A percentile compares a stretch with the other conserved stretches of the same genome.
Evolutionary conservation across 2,113 vertebrate genomes (phyloP).

Genomic region (Hymenochirus boettgeri): DNA sequence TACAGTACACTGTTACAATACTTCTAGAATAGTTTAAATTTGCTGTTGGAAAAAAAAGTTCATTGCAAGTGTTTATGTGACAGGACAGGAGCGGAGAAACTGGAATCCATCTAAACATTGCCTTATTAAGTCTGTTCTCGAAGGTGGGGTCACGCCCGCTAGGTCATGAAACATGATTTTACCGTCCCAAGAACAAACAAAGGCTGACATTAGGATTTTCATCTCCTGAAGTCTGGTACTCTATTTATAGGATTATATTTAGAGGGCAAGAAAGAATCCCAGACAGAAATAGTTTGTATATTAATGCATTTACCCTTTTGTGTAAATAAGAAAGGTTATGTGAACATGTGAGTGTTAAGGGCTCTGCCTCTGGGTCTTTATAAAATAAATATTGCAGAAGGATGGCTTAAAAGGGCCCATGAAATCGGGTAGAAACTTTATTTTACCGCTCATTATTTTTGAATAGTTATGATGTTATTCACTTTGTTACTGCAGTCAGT

Average conservation of each 20-base stretch:
- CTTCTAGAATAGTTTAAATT: constrained; percentile 22
- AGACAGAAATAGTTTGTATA: constrained; percentile 3
- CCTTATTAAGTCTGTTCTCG: constrained; percentile 78
- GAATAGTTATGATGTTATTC: no score
- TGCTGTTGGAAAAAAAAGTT: constrained; percentile 45
- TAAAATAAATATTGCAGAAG: neutral
- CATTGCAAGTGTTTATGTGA: constrained; percentile 62
- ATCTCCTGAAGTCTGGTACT: constrained; percentile 66
- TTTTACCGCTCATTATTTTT: no score
- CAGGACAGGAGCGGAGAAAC: constrained; percentile 62
- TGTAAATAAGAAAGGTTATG: neutral
- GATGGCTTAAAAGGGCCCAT: neutral
- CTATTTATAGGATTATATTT: constrained; percentile 75
- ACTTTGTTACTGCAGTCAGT: no score
- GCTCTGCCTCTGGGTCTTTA: neutral
- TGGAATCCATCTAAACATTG: constrained; percentile 73
- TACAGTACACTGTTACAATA: constrained; percentile 8
- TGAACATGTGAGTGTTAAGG: neutral
- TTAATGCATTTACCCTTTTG: neutral
- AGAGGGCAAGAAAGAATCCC: constrained; percentile 4
- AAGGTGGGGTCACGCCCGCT: constrained; percentile 62
- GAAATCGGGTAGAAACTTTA: no score
- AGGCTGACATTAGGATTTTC: constrained; percentile 69
- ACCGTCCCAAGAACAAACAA: constrained; percentile 68
- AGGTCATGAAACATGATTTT: constrained; percentile 67